phyloP scores from a whole-genome alignment of 2,113 vertebrate genomes.

The Amazona guildingii region DNA sequence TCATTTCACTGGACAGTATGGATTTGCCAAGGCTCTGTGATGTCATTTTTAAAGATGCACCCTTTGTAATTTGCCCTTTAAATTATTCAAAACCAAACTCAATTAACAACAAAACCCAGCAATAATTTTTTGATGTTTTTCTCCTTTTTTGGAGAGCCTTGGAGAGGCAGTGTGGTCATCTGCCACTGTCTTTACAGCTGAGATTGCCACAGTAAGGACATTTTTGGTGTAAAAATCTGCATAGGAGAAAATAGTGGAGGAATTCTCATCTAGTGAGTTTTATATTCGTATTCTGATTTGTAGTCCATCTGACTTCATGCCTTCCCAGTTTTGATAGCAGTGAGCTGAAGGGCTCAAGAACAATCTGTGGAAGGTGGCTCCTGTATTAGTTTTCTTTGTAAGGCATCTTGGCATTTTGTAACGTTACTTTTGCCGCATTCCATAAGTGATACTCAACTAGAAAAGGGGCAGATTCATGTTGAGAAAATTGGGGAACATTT shows the following conservation, averaged over 20 bases:
- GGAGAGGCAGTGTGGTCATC: accelerated
- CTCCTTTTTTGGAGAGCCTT: not conserved
- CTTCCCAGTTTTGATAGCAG: not conserved
- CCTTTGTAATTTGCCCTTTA: not conserved
- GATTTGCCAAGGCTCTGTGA: not conserved
- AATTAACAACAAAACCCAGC: not conserved
- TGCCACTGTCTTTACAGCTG: not conserved
- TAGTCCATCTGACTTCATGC: not conserved
- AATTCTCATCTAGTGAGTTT: not conserved
- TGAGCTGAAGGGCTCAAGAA: not conserved
- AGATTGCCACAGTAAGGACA: not conserved
- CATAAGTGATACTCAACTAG: not conserved
- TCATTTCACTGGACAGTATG: not conserved
- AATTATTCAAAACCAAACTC: not conserved
- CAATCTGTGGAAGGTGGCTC: not conserved
- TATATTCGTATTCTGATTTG: not conserved
- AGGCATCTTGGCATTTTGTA: not conserved
- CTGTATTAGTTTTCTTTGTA: not conserved
- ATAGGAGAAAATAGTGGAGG: not conserved
- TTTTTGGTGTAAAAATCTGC: not conserved
- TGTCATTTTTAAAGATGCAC: not conserved
- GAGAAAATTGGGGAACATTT: not conserved
- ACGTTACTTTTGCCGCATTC: not conserved
- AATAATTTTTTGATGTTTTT: not conserved
- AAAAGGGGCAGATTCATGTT: not conserved